Evolutionary conservation across 2,113 vertebrate species (phyloP).

Genomic region (Pampusana beccarii): DNA sequence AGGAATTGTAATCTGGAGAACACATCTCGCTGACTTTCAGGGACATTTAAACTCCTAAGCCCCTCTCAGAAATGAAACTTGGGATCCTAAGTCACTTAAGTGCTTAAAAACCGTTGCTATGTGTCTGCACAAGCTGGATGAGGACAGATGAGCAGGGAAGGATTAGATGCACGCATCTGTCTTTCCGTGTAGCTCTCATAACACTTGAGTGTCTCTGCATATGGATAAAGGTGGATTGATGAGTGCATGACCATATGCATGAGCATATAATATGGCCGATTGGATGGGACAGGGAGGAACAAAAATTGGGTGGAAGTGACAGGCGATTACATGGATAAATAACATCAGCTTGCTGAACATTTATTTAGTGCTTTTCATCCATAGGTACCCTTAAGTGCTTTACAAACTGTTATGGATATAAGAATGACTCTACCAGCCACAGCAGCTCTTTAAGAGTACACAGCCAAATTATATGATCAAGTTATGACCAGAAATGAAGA

Average conservation of each 20-base stretch:
- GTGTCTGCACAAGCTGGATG: conserved; percentile 34
- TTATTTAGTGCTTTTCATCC: conserved; percentile 72
- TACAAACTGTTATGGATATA: conserved; percentile 70
- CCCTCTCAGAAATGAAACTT: conserved; percentile 45
- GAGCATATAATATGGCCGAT: conserved; percentile 61
- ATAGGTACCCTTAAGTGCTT: conserved; percentile 70
- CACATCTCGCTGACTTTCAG: conserved; percentile 37
- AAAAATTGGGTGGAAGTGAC: conserved; percentile 70
- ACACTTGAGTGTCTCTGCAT: conserved; percentile 66
- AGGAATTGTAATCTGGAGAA: conserved; percentile 41
- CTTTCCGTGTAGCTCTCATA: conserved; percentile 60
- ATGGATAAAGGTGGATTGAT: conserved; percentile 69
- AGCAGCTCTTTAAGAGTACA: conserved; percentile 67
- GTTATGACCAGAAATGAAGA: conserved; percentile 68
- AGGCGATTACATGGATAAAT: conserved; percentile 72
- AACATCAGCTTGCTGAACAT: conserved; percentile 61
- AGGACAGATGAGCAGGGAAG: conserved; percentile 57
- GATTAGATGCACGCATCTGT: conserved; percentile 62
- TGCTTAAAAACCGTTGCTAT: conserved; percentile 50
- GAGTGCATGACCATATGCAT: conserved; percentile 65
- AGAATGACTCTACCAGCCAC: conserved; percentile 64
- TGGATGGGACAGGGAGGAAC: conserved; percentile 72
- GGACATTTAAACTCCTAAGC: conserved; percentile 31
- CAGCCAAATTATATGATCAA: conserved; percentile 60
- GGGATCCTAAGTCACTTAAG: conserved; percentile 66